Percentiles rank a stretch among this genome's conserved stretches.
Evolutionary conservation across 2,113 vertebrate species (phyloP).

Genomic region (Ursus arctos): DNA sequence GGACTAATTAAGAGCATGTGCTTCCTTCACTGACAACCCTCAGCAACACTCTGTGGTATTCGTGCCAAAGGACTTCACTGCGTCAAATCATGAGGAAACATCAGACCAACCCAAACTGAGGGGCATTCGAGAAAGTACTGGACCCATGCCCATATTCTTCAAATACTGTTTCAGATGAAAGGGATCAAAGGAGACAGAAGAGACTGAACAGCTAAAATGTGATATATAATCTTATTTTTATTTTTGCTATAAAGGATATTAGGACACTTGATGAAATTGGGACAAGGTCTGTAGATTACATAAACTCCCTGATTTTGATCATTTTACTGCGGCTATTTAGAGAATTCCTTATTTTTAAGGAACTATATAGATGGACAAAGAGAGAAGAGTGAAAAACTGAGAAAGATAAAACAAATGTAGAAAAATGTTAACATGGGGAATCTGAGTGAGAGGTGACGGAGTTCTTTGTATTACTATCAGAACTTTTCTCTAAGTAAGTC

Average conservation of each 20-base stretch:
- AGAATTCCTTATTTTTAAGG: slow-evolving; percentile 36
- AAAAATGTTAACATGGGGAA: slow-evolving; percentile 23
- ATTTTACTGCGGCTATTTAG: background rate
- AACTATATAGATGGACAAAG: background rate
- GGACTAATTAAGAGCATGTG: background rate
- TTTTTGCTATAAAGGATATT: slow-evolving; percentile 32
- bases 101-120: background rate
- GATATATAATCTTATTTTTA: slow-evolving; percentile 24
- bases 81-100: background rate
- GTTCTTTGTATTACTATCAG: background rate
- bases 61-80: background rate
- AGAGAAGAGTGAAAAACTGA: background rate
- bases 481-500: slow-evolving; percentile 37
- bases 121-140: slow-evolving; percentile 16
- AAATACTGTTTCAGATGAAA: slow-evolving; percentile 26
- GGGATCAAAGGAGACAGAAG: background rate
- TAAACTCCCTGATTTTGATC: slow-evolving; percentile 26
- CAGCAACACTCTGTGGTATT: background rate
- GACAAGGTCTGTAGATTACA: background rate
- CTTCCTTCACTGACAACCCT: background rate
- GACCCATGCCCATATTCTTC: background rate
- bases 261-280: background rate
- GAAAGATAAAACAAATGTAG: background rate
- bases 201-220: background rate
- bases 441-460: background rate